A percentile compares a stretch with the other conserved stretches of the same genome.
These are phyloP conservation scores for Zaprionus nigranus DNA, from an alignment of 1,140 invertebrate genomes.

Conservation along the genomic window DNA sequence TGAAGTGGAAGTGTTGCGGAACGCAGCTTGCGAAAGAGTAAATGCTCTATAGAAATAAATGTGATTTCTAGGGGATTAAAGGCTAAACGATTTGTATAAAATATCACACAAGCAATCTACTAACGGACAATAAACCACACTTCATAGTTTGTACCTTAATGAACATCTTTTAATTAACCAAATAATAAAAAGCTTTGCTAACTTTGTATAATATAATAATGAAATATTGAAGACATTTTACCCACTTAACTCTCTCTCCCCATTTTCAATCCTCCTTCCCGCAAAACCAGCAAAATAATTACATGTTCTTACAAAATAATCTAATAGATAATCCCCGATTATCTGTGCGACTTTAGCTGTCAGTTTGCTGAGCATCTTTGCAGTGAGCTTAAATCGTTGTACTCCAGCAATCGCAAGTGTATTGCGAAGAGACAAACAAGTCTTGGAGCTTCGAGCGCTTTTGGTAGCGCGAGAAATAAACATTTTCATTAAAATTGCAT, in stretches of 20 bases:
- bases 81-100: background rate
- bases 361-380: slow-evolving; percentile 19
- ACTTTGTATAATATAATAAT: too few species aligned
- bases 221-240: background rate
- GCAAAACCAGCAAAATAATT: background rate
- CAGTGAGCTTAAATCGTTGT: background rate
- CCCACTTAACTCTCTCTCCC: background rate
- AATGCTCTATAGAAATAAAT: background rate
- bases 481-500: slow-evolving; percentile 73
- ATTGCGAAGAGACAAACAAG: slow-evolving; percentile 55
- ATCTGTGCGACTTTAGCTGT: slow-evolving; percentile 9
- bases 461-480: slow-evolving; percentile 72
- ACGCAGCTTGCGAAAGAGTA: background rate
- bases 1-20: slow-evolving; percentile 5
- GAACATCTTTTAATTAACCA: too few species aligned
- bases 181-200: too few species aligned
- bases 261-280: background rate
- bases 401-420: slow-evolving; percentile 37
- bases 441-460: slow-evolving; percentile 44
- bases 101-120: too few species aligned
- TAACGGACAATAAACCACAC: too few species aligned
- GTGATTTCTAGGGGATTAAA: background rate
- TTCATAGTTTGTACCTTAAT: too few species aligned
- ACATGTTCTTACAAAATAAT: slow-evolving; percentile 12
- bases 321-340: slow-evolving; percentile 9